Evolutionary conservation across 2,113 vertebrate genomes (phyloP).

Genomic region (Nymphicus hollandicus): DNA sequence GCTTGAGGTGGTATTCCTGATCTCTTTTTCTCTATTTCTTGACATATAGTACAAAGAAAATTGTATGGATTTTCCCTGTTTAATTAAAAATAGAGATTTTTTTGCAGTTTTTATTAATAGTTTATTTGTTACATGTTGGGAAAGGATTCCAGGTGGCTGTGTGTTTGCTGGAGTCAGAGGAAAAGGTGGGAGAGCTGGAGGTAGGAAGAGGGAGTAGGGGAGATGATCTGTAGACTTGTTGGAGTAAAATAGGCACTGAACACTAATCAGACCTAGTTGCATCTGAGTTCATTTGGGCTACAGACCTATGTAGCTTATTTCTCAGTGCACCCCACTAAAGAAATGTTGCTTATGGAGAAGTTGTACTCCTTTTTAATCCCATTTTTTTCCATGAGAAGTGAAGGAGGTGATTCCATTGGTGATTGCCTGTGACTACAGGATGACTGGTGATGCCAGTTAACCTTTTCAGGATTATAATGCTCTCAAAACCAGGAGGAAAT

Average conservation of each 20-base stretch:
- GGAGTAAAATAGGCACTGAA: neutral
- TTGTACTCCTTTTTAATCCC: neutral
- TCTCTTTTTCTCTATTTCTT: neutral
- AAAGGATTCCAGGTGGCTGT: neutral
- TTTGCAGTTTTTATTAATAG: neutral
- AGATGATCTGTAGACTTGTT: neutral
- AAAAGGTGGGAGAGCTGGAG: neutral
- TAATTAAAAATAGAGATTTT: neutral
- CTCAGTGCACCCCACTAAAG: neutral
- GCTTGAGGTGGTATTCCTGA: neutral
- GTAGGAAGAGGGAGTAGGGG: neutral
- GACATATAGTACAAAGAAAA: accelerated
- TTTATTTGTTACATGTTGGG: accelerated
- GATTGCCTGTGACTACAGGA: neutral
- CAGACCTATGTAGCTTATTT: neutral
- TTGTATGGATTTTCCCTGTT: neutral
- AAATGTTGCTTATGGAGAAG: neutral
- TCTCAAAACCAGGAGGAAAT: accelerated
- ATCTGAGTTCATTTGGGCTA: neutral
- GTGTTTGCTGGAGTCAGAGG: neutral
- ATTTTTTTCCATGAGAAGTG: neutral
- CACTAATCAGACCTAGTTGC: neutral
- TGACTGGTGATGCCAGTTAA: neutral
- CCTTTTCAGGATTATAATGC: neutral
- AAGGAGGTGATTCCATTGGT: neutral